phyloP scores from a whole-genome alignment of 2,888 invertebrate species.

The Limnephilus rhombicus region DNA sequence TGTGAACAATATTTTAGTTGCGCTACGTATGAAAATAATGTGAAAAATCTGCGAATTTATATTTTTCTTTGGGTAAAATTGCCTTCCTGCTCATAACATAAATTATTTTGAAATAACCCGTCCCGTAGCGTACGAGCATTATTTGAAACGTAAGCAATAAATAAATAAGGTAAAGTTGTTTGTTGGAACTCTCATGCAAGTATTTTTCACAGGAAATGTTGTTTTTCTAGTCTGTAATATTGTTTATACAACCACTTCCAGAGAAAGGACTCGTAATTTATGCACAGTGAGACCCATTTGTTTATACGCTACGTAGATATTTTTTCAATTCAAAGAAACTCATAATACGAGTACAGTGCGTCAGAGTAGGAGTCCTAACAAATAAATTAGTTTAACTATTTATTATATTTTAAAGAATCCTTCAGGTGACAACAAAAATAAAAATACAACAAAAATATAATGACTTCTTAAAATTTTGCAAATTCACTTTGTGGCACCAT shows the following conservation, averaged over 20 bases:
- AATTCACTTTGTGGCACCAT: no score
- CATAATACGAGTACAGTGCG: no score
- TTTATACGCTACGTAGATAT: background rate
- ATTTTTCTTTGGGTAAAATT: background rate
- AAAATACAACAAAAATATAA: no score
- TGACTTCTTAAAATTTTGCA: no score
- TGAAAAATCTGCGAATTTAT: conserved; percentile 1
- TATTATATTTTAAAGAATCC: no score
- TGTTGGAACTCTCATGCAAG: background rate
- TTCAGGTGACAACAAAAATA: no score
- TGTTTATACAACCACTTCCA: background rate
- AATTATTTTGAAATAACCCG: conserved; percentile 10
- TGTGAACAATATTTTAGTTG: background rate
- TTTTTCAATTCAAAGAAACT: background rate
- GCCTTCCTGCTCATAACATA: background rate
- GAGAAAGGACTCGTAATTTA: background rate
- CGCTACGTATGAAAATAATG: background rate
- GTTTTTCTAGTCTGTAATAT: background rate
- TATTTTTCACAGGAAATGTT: background rate
- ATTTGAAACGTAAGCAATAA: background rate
- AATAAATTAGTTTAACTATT: background rate
- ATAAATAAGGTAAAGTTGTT: background rate
- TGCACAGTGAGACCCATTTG: background rate
- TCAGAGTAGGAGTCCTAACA: background rate
- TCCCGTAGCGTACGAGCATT: background rate